A percentile compares a stretch with the other conserved stretches of the same genome.
These are phyloP conservation scores for Psammodynastes pulverulentus DNA, from an alignment of 2,113 vertebrate genomes.

Conservation along the genomic window DNA sequence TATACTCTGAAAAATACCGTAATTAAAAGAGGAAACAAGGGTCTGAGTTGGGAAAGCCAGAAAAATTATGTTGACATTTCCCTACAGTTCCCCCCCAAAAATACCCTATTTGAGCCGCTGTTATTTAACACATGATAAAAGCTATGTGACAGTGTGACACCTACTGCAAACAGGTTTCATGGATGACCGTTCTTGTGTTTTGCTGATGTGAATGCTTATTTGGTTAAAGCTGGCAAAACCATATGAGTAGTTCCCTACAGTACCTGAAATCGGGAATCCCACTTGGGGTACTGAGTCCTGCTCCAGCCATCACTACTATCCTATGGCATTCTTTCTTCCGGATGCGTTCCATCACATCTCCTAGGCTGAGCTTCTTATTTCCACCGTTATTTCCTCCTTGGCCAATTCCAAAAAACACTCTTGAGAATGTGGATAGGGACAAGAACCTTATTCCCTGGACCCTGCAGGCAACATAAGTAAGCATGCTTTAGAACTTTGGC, in stretches of 20 bases:
- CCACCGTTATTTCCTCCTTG: constrained; percentile 36
- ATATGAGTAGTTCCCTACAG: accelerated
- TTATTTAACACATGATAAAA: background rate
- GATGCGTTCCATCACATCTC: constrained; percentile 73
- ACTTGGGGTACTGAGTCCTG: constrained; percentile 91
- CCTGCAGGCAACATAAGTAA: constrained; percentile 30
- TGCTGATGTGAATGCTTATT: background rate
- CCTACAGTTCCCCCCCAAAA: background rate
- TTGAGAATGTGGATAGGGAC: background rate
- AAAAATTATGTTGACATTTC: background rate
- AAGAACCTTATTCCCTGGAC: constrained; percentile 23
- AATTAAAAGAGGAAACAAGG: background rate
- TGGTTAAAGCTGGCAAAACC: background rate
- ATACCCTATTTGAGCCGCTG: background rate
- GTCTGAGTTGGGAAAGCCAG: background rate
- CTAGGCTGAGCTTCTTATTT: constrained; percentile 66
- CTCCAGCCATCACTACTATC: constrained; percentile 90
- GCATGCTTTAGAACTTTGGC: background rate
- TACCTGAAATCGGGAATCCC: constrained; percentile 96
- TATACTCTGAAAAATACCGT: too few species aligned
- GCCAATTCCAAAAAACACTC: constrained; percentile 16
- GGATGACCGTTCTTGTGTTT: background rate
- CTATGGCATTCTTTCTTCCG: constrained; percentile 63
- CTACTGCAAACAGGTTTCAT: background rate
- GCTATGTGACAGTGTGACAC: too few species aligned